phyloP scores from a whole-genome alignment of 2,113 vertebrate genomes.

The Ondatra zibethicus region DNA sequence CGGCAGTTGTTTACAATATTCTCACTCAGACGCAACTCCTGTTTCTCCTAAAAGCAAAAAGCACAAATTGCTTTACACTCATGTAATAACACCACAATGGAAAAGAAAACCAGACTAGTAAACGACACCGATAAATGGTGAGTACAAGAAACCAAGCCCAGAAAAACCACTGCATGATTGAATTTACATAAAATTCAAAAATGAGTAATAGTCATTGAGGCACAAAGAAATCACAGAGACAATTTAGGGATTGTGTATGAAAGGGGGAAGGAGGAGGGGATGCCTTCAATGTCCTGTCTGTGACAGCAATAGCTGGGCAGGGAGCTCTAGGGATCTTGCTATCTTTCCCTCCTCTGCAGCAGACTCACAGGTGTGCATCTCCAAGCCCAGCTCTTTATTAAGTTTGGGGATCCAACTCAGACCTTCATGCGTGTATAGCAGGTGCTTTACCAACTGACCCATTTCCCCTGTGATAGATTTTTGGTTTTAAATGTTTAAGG shows the following conservation, averaged over 20 bases:
- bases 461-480: neutral
- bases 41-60: constrained; percentile 12
- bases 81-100: constrained; percentile 24
- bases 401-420: neutral
- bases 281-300: neutral
- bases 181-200: constrained; percentile 43
- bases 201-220: neutral
- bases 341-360: too few species aligned
- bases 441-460: neutral
- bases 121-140: neutral
- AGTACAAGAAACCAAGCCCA: neutral
- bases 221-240: neutral
- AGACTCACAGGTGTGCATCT: neutral
- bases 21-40: neutral
- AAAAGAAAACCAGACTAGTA: constrained; percentile 19
- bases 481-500: constrained; percentile 44
- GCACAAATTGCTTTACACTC: neutral
- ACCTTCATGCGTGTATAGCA: too few species aligned
- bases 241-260: neutral
- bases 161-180: neutral
- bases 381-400: neutral
- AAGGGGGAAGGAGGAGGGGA: neutral
- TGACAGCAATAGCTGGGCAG: neutral
- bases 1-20: constrained; percentile 25
- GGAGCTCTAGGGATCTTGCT: neutral